Evolutionary conservation across 1,140 invertebrate species (phyloP).

Genomic region (Penaeus indicus): DNA sequence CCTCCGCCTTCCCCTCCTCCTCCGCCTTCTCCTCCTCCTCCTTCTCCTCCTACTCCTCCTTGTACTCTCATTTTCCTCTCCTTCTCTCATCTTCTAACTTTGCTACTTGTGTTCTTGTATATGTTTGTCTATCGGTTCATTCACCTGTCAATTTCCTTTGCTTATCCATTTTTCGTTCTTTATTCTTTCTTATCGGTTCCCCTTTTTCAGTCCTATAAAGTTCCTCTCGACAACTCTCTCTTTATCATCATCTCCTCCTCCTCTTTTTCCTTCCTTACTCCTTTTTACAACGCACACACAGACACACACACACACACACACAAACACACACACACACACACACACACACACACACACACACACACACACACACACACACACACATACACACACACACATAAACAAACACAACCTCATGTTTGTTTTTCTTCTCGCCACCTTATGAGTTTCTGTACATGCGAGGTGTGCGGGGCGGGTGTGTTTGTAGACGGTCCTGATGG

Average conservation of each 20-base stretch:
- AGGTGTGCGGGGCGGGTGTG: background rate
- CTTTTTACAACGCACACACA: background rate
- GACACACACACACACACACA: background rate
- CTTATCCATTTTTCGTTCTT: too few relatives aligned
- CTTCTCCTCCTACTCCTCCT: background rate
- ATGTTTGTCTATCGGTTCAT: too few relatives aligned
- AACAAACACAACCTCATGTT: background rate
- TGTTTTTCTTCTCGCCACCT: background rate
- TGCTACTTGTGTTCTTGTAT: background rate
- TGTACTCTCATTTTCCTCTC: background rate
- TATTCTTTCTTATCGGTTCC: too few relatives aligned
- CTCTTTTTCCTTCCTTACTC: background rate
- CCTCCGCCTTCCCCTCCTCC: background rate
- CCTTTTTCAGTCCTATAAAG: too few relatives aligned
- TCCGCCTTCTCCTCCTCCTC: background rate
- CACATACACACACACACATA: background rate
- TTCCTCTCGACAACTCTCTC: too few relatives aligned
- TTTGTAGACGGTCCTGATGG: conserved; percentile 31
- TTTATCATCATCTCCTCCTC: too few relatives aligned
- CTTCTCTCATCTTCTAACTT: background rate
- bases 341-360: background rate
- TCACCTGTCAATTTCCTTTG: too few relatives aligned
- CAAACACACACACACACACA: conserved; percentile 13
- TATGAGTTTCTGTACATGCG: conserved; percentile 29
- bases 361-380: background rate